Percentiles rank a stretch among this genome's conserved stretches.
Evolutionary conservation across 2,888 invertebrate genomes (phyloP).

Genomic region (Peribatodes rhomboidaria): DNA sequence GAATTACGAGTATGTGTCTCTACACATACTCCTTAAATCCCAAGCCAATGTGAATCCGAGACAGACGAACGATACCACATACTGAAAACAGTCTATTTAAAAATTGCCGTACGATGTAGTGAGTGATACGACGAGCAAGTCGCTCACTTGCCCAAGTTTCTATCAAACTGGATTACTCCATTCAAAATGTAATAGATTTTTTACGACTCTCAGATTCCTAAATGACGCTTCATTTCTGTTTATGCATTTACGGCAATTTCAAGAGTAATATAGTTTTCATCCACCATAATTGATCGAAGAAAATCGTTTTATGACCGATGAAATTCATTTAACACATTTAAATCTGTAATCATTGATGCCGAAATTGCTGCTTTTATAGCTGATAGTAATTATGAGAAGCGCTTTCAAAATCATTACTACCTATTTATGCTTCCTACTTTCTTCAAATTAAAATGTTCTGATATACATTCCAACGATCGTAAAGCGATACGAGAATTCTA

Average conservation of each 20-base stretch:
- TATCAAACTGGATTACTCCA: neutral
- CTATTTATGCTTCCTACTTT: constrained; percentile 34
- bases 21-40: constrained; percentile 46
- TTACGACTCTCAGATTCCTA: constrained; percentile 13
- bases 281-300: constrained; percentile 19
- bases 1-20: constrained; percentile 68
- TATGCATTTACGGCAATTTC: constrained; percentile 31
- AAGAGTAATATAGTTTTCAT: constrained; percentile 20
- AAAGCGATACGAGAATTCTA: constrained; percentile 26
- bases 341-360: constrained; percentile 29
- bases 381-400: constrained; percentile 29
- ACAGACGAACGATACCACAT: neutral
- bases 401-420: constrained; percentile 30
- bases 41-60: constrained; percentile 28
- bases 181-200: constrained; percentile 7
- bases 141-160: neutral
- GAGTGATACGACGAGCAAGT: no score
- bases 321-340: constrained; percentile 36
- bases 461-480: constrained; percentile 20
- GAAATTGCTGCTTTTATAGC: constrained; percentile 27
- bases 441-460: constrained; percentile 22
- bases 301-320: constrained; percentile 34
- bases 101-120: neutral
- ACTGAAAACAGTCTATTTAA: neutral
- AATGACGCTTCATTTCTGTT: constrained; percentile 6